Conservation (phyloP, 2,113 vertebrate species). For the Struthidea cinerea region DNA sequence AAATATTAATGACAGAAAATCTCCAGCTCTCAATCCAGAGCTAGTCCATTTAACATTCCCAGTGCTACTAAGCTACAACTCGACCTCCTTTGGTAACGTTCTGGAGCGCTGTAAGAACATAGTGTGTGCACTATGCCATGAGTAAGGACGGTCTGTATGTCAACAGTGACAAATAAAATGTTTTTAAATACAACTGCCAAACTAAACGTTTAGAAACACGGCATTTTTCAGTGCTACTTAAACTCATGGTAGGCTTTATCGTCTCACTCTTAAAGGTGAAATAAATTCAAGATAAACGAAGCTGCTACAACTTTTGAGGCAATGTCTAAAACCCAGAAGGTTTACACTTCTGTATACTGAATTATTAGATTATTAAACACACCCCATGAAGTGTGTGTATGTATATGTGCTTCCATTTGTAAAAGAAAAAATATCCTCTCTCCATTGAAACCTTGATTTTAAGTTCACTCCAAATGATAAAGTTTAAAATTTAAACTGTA, state of each 20-base stretch:
- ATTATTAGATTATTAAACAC: neutral
- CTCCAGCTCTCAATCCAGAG: neutral
- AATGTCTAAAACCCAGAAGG: neutral
- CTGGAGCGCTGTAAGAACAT: neutral
- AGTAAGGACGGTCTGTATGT: neutral
- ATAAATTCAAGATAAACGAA: neutral
- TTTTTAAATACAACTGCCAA: neutral
- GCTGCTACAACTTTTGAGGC: neutral
- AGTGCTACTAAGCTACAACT: neutral
- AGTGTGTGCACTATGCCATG: neutral
- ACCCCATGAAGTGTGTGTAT: neutral
- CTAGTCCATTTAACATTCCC: neutral
- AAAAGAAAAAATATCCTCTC: neutral
- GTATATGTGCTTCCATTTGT: neutral
- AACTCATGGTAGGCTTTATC: neutral
- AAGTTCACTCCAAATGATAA: neutral
- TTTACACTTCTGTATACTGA: neutral
- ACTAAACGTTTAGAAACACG: neutral
- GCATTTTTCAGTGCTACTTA: neutral
- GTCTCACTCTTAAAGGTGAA: neutral
- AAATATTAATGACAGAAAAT: conserved; percentile 25
- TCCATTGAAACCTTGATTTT: neutral
- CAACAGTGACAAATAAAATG: neutral
- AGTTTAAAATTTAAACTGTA: neutral
- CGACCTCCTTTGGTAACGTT: neutral